phyloP scores from a whole-genome alignment of 2,113 vertebrate genomes.

The Panthera leo region DNA sequence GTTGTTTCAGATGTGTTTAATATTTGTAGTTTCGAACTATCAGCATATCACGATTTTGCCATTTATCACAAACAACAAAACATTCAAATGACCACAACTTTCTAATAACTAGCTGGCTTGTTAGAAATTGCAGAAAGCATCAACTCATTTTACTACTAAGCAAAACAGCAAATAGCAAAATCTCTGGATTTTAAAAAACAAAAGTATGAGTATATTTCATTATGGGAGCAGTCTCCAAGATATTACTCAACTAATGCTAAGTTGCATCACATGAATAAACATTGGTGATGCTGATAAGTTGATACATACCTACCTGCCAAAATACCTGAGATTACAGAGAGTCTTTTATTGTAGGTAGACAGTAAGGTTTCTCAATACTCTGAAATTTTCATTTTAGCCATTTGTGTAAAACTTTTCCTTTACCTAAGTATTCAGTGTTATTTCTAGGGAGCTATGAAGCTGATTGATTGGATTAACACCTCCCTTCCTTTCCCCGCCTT shows the following conservation, averaged over 20 bases:
- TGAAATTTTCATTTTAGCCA: constrained; percentile 15
- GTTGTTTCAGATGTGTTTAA: neutral
- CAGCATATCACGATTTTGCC: neutral
- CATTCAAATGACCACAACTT: neutral
- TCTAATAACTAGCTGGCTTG: neutral
- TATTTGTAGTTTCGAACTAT: neutral
- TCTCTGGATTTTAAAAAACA: neutral
- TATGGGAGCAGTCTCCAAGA: neutral
- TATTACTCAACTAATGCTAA: neutral
- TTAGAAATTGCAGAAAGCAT: neutral
- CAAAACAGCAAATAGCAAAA: constrained; percentile 4
- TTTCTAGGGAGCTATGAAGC: neutral
- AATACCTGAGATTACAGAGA: neutral
- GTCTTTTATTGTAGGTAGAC: neutral
- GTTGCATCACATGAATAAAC: neutral
- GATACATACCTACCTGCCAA: neutral
- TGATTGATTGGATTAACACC: neutral
- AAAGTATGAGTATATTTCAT: neutral
- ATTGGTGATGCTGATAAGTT: neutral
- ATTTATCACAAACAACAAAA: constrained; percentile 11
- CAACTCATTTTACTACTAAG: neutral
- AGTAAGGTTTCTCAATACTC: neutral
- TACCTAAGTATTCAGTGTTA: neutral
- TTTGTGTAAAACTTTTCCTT: neutral
- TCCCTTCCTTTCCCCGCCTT: neutral